Evolutionary conservation across 2,888 invertebrate genomes (phyloP).

Genomic region (Andrena marginata): DNA sequence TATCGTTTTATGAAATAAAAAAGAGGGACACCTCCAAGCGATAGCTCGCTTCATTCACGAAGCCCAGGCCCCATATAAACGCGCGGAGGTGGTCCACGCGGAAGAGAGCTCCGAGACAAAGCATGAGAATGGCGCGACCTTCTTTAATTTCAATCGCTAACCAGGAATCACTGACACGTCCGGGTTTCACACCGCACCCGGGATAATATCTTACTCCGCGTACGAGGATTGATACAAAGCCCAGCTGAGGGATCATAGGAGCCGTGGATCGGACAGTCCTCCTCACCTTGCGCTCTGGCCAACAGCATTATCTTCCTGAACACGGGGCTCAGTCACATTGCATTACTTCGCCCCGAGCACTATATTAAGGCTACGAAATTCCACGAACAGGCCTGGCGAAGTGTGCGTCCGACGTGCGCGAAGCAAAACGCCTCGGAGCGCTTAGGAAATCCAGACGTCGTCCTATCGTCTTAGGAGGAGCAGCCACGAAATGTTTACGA

Average conservation of each 20-base stretch:
- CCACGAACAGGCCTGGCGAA: slow-evolving; percentile 26
- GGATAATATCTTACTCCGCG: slow-evolving; percentile 27
- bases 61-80: not conserved
- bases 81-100: not conserved
- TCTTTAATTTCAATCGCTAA: slow-evolving; percentile 31
- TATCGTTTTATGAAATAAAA: slow-evolving; percentile 4
- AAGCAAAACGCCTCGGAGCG: slow-evolving; percentile 25
- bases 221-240: slow-evolving; percentile 23
- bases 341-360: slow-evolving; percentile 49
- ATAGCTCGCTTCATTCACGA: not conserved
- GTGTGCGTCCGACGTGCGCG: slow-evolving; percentile 11
- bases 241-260: slow-evolving; percentile 18
- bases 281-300: not conserved
- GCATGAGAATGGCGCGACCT: slow-evolving; percentile 52
- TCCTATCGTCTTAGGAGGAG: slow-evolving; percentile 48
- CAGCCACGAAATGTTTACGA: slow-evolving; percentile 69
- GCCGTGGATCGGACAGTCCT: not conserved
- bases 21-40: slow-evolving; percentile 2
- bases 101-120: slow-evolving; percentile 25
- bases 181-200: slow-evolving; percentile 1
- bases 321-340: slow-evolving; percentile 26
- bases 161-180: slow-evolving; percentile 24
- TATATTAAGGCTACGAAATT: slow-evolving; percentile 55
- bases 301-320: slow-evolving; percentile 45
- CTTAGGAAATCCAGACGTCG: slow-evolving; percentile 54